Evolutionary conservation across 1,140 invertebrate genomes (phyloP).

Genomic region (Drosophila ironensis): DNA sequence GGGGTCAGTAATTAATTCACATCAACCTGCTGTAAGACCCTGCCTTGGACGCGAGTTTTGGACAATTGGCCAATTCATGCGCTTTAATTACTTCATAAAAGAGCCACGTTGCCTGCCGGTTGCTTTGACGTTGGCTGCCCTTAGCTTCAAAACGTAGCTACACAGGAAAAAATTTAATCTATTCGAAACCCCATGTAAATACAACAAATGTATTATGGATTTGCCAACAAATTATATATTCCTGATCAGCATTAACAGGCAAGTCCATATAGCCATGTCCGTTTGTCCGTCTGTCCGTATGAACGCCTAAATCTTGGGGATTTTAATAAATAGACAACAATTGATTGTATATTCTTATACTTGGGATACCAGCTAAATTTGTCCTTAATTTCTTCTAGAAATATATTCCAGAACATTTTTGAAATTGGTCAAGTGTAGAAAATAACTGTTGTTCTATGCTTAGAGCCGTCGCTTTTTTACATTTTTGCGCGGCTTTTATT

Average conservation of each 20-base stretch:
- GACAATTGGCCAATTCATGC: conserved; percentile 76
- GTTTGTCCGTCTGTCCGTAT: no score
- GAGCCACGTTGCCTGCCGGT: conserved; percentile 37
- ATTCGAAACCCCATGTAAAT: no score
- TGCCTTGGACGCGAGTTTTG: conserved; percentile 23
- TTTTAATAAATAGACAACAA: no score
- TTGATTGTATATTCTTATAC: no score
- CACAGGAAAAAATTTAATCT: conserved; percentile 2
- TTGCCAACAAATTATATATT: no score
- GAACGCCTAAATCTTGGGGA: no score
- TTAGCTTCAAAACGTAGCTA: background rate
- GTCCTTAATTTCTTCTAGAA: no score
- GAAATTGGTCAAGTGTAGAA: conserved; percentile 1
- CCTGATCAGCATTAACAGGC: no score
- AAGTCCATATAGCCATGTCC: no score
- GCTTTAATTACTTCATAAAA: conserved; percentile 79
- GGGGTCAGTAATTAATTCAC: conserved; percentile 78
- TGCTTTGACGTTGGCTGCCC: conserved; percentile 16
- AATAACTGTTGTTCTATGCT: conserved; percentile 24
- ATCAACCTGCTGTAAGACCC: conserved; percentile 48
- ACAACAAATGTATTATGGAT: no score
- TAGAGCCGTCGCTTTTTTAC: conserved; percentile 8
- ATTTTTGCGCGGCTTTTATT: conserved; percentile 62
- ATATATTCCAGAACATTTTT: no score
- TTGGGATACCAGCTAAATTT: no score